Evolutionary conservation across 2,888 invertebrate genomes (phyloP), one percentile per base, ranked within the genome.

Genomic region (Reticulitermes lucifugus): DNA sequence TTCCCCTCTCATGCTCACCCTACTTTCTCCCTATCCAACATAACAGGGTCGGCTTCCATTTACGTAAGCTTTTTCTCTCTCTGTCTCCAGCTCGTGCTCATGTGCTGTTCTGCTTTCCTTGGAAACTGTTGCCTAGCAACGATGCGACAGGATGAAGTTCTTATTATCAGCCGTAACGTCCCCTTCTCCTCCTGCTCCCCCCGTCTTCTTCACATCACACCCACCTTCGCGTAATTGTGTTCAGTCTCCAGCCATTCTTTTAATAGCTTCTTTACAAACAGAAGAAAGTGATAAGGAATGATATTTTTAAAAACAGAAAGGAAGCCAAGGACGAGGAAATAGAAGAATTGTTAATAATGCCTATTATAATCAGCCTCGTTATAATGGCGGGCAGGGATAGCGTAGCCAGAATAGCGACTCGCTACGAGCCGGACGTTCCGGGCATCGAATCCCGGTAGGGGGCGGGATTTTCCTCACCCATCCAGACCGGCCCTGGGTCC

Each of bases 41-140:
- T 41, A 75, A 75, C 10, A 41, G 79, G 79, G 79, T 79, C 79
- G 79, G 51, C 79, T 79, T 79, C 79, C 79, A 79, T 79, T 79
- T 79, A 79, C 79, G 79, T 79, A 79, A 79, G 79, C 79, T 79
- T 10, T 21, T 6, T n/a, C n/a, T 25, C n/a, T 12, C n/a, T 10
- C 79, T 51, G n/a, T 55, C 75, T 41, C 75, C 12, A 18, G 5
- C 41, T 35, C 73, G n/a, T n/a, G 65, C n/a, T 65, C n/a, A 25
- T 25, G 65, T n/a, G 25, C n/a, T 65, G 41, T 12, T 22, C 21
- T 18, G 6, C 75, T 79, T 55, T 43, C 79, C 79, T 79, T 79
- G 79, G 79, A 51, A 79, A 79, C 79, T 79, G 79, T 79, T 79
- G 79, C 79, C 79, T 79, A 25, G 79, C 46, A 79, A 79, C 79